Percentiles rank a stretch among this genome's conserved stretches.
phyloP scores from a whole-genome alignment of 2,797 vertebrate species.

The Sebastes wilsoni region DNA sequence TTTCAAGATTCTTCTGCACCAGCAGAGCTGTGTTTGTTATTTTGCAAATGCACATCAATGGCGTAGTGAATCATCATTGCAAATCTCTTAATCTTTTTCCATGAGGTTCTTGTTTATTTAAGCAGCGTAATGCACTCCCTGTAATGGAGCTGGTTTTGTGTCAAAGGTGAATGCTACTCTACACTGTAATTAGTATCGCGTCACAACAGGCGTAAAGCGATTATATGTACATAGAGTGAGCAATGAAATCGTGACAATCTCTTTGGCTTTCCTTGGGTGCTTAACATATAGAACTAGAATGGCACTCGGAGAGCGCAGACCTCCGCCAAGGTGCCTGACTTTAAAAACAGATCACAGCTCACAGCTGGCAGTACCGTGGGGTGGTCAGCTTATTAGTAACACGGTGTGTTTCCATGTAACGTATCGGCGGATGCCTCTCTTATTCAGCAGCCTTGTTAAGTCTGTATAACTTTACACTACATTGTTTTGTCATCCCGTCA shows the following conservation, averaged over 20 bases:
- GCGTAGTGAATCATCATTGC: slow-evolving; percentile 43
- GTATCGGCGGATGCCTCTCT: too few relatives aligned
- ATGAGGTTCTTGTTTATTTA: slow-evolving; percentile 34
- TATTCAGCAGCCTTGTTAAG: too few relatives aligned
- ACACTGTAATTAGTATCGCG: slow-evolving; percentile 7
- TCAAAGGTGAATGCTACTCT: slow-evolving; percentile 41
- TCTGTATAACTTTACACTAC: too few relatives aligned
- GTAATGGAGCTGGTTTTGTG: slow-evolving; percentile 22
- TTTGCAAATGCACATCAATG: slow-evolving; percentile 34
- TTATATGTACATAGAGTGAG: not conserved
- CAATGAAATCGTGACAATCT: not conserved
- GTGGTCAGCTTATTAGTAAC: too few relatives aligned
- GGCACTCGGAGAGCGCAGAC: too few relatives aligned
- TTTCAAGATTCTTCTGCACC: slow-evolving; percentile 28
- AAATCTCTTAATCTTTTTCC: slow-evolving; percentile 40
- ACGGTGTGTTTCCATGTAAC: too few relatives aligned
- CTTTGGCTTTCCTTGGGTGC: not conserved
- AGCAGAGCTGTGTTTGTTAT: slow-evolving; percentile 11
- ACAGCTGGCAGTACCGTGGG: too few relatives aligned
- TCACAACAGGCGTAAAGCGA: slow-evolving; percentile 11
- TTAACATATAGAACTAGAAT: not conserved
- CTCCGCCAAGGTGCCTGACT: too few relatives aligned
- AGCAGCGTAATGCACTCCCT: slow-evolving; percentile 13
- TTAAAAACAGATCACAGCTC: too few relatives aligned
- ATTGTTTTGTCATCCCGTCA: too few relatives aligned